Conservation (phyloP, 1,140 invertebrate species). For the Zaprionus kolodkinae region DNA sequence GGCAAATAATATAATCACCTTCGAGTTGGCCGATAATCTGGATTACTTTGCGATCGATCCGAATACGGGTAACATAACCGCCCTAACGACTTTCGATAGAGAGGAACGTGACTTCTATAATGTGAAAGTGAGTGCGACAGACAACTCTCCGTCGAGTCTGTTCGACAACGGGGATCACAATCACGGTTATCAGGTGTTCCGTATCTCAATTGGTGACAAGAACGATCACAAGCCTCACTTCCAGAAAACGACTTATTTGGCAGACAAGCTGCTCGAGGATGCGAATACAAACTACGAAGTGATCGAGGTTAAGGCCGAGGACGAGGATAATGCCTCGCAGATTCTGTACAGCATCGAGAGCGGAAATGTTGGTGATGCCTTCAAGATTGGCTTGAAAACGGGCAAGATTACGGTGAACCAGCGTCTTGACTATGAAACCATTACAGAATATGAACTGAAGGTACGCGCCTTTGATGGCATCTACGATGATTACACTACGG, state of each 20-base stretch:
- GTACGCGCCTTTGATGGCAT: conserved; percentile 92
- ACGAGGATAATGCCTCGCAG: conserved; percentile 92
- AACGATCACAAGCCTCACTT: conserved; percentile 95
- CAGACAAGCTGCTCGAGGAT: conserved; percentile 91
- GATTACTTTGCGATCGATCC: conserved; percentile 92
- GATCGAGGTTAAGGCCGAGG: conserved; percentile 91
- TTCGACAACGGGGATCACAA: conserved; percentile 88
- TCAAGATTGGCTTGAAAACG: conserved; percentile 91
- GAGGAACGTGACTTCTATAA: conserved; percentile 92
- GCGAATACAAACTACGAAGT: conserved; percentile 92
- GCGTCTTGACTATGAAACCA: conserved; percentile 93
- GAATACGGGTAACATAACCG: conserved; percentile 93
- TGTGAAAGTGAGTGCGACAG: conserved; percentile 92
- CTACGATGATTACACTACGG: conserved; percentile 90
- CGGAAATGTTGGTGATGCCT: conserved; percentile 91
- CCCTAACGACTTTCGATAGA: conserved; percentile 90
- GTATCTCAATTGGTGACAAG: conserved; percentile 95
- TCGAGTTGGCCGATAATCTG: conserved; percentile 88
- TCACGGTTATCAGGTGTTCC: conserved; percentile 90
- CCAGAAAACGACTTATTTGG: conserved; percentile 89
- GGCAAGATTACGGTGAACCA: conserved; percentile 92
- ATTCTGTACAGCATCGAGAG: conserved; percentile 91
- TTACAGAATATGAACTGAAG: conserved; percentile 90
- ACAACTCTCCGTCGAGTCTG: conserved; percentile 93
- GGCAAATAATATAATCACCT: conserved; percentile 92